Percentiles rank a stretch among this genome's conserved stretches.
These are phyloP conservation scores for Chaitophorus viminalis DNA, from an alignment of 2,888 invertebrate genomes.

Conservation along the genomic window DNA sequence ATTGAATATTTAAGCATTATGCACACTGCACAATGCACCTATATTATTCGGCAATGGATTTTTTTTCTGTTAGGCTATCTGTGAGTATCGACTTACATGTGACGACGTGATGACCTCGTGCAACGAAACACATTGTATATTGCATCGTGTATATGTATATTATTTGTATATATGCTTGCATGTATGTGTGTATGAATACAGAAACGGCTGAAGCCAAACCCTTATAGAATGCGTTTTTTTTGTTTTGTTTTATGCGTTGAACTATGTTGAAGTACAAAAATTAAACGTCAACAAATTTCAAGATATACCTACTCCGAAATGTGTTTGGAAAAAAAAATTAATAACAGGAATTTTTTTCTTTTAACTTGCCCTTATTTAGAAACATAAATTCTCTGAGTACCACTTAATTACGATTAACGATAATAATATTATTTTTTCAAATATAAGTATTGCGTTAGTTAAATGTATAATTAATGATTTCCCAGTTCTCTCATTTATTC, in stretches of 20 bases:
- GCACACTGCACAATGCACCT: not conserved
- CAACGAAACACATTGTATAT: not conserved
- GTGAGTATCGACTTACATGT: not conserved
- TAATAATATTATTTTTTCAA: too few relatives aligned
- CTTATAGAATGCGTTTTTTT: not conserved
- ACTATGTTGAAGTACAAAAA: not conserved
- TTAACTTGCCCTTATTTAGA: constrained; percentile 5
- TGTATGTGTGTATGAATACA: not conserved
- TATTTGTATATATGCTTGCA: not conserved
- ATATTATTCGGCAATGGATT: constrained; percentile 4
- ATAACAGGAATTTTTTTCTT: not conserved
- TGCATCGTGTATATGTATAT: not conserved
- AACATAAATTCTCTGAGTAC: not conserved
- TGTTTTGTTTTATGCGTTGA: not conserved
- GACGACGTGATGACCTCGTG: not conserved
- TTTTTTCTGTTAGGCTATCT: constrained; percentile 1
- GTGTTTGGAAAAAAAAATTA: not conserved
- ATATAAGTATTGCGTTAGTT: too few relatives aligned
- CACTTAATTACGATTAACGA: not conserved
- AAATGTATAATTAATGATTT: too few relatives aligned
- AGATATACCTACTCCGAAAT: not conserved
- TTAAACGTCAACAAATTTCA: not conserved
- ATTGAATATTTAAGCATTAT: not conserved
- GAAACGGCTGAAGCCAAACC: not conserved
- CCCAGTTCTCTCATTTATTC: not conserved